Conservation (phyloP, 1,140 invertebrate species). For the roundworm (Caenorhabditis elegans) region WBcel235 BX284605.5:13713001-13713500, state of each 20-base stretch:
- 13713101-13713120: neutral
- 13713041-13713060: no score
- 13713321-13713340: slow-evolving; percentile 80
- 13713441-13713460: slow-evolving; percentile 61
- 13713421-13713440: slow-evolving; percentile 69
- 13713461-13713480: no score
- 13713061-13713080: neutral
- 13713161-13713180: neutral
- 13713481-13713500: neutral
- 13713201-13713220: neutral
- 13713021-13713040: no score
- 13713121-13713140: neutral
- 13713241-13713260: neutral
- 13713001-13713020: no score
- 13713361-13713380: slow-evolving; percentile 52
- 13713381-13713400: slow-evolving; percentile 6
- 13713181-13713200: neutral
- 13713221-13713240: neutral
- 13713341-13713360: slow-evolving; percentile 77
- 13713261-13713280: slow-evolving; percentile 29
- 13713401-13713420: slow-evolving; percentile 67
- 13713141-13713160: neutral
- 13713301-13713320: slow-evolving; percentile 82
- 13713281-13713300: slow-evolving; percentile 89
- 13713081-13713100: slow-evolving; percentile 20